A percentile compares a stretch with the other conserved stretches of the same genome.
These are phyloP conservation scores for Syrista parreyssii DNA, from an alignment of 2,888 invertebrate genomes.

Conservation along the genomic window DNA sequence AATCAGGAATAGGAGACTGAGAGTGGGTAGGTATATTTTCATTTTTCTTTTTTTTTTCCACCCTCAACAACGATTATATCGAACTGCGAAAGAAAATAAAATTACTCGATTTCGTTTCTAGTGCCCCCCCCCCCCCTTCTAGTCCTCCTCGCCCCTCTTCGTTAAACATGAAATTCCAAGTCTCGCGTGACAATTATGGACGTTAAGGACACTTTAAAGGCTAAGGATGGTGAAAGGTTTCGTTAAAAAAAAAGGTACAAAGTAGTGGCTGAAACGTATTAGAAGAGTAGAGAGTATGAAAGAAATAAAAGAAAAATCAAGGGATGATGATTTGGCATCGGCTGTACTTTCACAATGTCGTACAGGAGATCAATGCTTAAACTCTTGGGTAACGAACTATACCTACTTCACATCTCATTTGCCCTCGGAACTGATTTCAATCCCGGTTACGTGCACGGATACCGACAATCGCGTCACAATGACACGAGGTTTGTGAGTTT, in stretches of 20 bases:
- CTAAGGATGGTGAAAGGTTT: neutral
- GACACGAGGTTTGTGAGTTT: neutral
- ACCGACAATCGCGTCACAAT: neutral
- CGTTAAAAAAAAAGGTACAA: neutral
- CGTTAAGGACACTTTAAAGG: neutral
- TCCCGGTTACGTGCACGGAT: neutral
- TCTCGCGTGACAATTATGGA: neutral
- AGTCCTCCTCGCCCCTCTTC: too few species aligned
- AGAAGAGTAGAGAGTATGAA: conserved; percentile 2
- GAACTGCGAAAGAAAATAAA: neutral
- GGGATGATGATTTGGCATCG: conserved; percentile 58
- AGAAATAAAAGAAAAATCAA: conserved; percentile 24
- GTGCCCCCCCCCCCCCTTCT: neutral
- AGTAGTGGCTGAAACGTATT: neutral
- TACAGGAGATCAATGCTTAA: conserved; percentile 62
- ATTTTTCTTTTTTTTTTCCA: neutral
- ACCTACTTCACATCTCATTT: conserved; percentile 34
- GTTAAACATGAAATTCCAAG: neutral
- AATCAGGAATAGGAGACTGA: neutral
- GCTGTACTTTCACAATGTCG: conserved; percentile 58
- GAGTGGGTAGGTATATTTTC: neutral
- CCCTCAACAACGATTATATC: neutral
- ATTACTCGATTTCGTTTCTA: neutral
- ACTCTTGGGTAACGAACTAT: conserved; percentile 53
- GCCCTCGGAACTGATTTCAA: conserved; percentile 26